These are phyloP conservation scores for Scophthalmus maximus DNA, from an alignment of 2,113 vertebrate genomes.

Conservation along the genomic window DNA sequence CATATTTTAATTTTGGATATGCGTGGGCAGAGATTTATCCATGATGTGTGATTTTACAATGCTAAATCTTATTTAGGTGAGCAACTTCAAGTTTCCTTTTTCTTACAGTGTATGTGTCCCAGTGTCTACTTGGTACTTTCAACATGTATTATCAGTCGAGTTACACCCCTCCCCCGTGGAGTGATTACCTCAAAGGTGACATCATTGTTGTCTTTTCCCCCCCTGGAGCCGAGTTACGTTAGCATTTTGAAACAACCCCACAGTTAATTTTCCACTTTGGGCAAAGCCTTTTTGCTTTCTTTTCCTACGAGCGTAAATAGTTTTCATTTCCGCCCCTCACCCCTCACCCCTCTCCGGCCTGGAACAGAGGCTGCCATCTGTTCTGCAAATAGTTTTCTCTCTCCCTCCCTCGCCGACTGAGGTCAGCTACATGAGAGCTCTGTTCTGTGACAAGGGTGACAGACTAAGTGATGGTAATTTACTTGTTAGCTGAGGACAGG, in stretches of 20 bases:
- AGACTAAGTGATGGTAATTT: slow-evolving; percentile 61
- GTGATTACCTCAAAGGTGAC: slow-evolving; percentile 55
- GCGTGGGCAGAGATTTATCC: too few relatives aligned
- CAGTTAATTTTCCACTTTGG: slow-evolving; percentile 59
- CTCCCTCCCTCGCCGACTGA: slow-evolving; percentile 27
- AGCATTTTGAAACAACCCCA: slow-evolving; percentile 43
- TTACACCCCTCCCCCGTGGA: slow-evolving; percentile 17
- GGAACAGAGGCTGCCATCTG: slow-evolving; percentile 63
- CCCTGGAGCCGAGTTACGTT: slow-evolving; percentile 34
- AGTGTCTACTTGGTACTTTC: neutral
- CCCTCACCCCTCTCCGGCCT: slow-evolving; percentile 39
- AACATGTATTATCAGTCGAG: slow-evolving; percentile 25
- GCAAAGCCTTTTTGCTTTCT: slow-evolving; percentile 43
- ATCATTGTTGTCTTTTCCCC: slow-evolving; percentile 35
- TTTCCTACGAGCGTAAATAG: slow-evolving; percentile 54
- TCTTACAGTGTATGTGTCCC: neutral
- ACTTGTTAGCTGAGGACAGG: slow-evolving; percentile 57
- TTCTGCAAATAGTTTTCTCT: slow-evolving; percentile 51
- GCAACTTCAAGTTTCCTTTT: too few relatives aligned
- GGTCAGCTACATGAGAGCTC: slow-evolving; percentile 45
- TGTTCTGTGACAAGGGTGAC: slow-evolving; percentile 41
- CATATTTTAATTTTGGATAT: too few relatives aligned
- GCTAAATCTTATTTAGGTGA: too few relatives aligned
- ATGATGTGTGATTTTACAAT: too few relatives aligned
- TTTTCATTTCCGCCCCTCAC: slow-evolving; percentile 44